phyloP scores from a whole-genome alignment of 2,888 invertebrate species.

The Palloptera scutellata region DNA sequence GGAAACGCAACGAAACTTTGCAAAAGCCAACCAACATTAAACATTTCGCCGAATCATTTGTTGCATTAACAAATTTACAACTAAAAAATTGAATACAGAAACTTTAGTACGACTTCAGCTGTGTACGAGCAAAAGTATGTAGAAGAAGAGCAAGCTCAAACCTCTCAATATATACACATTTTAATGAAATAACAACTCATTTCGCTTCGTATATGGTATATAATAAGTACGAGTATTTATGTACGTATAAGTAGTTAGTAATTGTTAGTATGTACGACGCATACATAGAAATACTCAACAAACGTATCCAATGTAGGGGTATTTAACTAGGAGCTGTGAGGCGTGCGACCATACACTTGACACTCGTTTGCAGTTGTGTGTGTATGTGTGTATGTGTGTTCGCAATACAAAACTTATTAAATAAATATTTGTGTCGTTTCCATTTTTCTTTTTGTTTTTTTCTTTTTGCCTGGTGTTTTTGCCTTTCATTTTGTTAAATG shows the following conservation, averaged over 20 bases:
- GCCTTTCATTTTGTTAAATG: too few relatives aligned
- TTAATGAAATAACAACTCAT: constrained; percentile 15
- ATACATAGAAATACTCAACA: too few relatives aligned
- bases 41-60: constrained; percentile 12
- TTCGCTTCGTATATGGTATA: too few relatives aligned
- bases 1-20: constrained; percentile 12
- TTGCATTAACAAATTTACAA: neutral
- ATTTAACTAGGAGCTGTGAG: neutral
- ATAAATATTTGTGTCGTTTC: constrained; percentile 9
- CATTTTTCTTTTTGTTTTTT: too few relatives aligned
- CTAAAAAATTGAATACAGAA: neutral
- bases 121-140: too few relatives aligned
- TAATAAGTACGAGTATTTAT: too few relatives aligned
- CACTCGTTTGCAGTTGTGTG: too few relatives aligned
- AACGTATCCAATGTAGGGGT: too few relatives aligned
- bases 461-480: too few relatives aligned
- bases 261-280: too few relatives aligned
- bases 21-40: constrained; percentile 5
- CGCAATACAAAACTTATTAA: constrained; percentile 13
- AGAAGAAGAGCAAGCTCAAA: neutral
- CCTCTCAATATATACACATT: constrained; percentile 13
- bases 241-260: too few relatives aligned
- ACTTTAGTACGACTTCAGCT: neutral
- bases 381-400: neutral
- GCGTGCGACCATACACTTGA: neutral